A percentile compares a stretch with the other conserved stretches of the same genome.
These are phyloP conservation scores for Poicephalus gulielmi DNA, from an alignment of 2,113 vertebrate genomes.

Conservation along the genomic window DNA sequence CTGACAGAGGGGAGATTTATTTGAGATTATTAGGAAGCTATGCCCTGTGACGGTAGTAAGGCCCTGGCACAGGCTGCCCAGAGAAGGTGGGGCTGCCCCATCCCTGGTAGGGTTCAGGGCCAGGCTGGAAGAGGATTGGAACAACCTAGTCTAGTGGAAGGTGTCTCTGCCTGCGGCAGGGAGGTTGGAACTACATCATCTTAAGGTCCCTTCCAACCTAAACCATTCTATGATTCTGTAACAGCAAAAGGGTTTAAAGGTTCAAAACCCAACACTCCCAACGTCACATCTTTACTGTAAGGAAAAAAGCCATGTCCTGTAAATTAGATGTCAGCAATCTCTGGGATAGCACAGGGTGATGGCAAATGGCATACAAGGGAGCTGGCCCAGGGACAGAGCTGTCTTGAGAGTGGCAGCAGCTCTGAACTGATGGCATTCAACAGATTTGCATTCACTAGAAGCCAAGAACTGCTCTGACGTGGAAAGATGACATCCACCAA, in stretches of 20 bases:
- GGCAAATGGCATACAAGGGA: not conserved
- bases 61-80: not conserved
- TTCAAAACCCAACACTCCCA: not conserved
- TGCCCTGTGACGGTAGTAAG: not conserved
- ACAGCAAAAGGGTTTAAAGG: not conserved
- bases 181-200: not conserved
- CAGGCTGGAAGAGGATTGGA: fast-evolving
- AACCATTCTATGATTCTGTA: not conserved
- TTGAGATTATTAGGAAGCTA: not conserved
- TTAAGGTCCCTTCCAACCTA: not conserved
- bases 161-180: not conserved
- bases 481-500: not conserved
- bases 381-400: not conserved
- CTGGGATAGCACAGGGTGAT: not conserved
- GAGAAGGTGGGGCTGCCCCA: not conserved
- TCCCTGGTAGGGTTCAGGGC: not conserved
- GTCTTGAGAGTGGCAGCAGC: not conserved
- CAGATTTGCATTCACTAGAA: not conserved
- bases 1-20: not conserved
- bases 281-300: not conserved
- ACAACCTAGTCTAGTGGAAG: not conserved
- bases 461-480: not conserved
- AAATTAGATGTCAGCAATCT: not conserved
- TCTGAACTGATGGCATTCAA: not conserved
- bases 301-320: not conserved